These are phyloP conservation scores for Semaprochilodus insignis DNA, from an alignment of 2,797 vertebrate genomes.

Conservation along the genomic window DNA sequence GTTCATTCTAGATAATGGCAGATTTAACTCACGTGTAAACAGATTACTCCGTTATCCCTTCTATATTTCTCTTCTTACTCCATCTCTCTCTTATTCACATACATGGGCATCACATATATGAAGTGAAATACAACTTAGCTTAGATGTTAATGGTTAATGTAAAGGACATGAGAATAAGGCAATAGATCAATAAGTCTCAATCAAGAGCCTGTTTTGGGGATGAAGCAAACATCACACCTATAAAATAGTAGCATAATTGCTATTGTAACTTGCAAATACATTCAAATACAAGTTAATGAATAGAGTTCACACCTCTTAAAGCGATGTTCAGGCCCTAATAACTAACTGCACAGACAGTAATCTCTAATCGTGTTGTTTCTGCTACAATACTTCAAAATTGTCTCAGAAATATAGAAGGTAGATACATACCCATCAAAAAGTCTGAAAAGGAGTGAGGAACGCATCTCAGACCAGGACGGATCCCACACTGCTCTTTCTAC, in stretches of 20 bases:
- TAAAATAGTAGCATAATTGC: too few relatives aligned
- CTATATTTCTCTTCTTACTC: background rate
- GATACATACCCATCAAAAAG: constrained; percentile 12
- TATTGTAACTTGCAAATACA: background rate
- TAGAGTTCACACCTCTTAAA: too few relatives aligned
- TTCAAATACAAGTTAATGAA: too few relatives aligned
- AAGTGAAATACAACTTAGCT: too few relatives aligned
- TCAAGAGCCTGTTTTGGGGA: background rate
- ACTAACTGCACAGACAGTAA: background rate
- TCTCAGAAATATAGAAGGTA: background rate
- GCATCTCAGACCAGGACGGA: constrained; percentile 4
- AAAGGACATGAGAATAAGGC: background rate
- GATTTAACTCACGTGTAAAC: constrained; percentile 58
- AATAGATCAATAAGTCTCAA: too few relatives aligned
- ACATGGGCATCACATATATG: background rate
- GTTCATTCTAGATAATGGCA: constrained; percentile 66
- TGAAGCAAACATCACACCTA: background rate
- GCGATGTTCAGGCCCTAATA: too few relatives aligned
- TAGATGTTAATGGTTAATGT: too few relatives aligned
- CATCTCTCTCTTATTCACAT: background rate
- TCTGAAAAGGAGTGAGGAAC: constrained; percentile 10
- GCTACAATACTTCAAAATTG: background rate
- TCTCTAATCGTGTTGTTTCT: background rate
- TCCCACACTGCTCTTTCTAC: constrained; percentile 69
- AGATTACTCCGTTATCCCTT: background rate